These are phyloP conservation scores for Drosophila rellima DNA, from an alignment of 2,888 invertebrate species.

Conservation along the genomic window DNA sequence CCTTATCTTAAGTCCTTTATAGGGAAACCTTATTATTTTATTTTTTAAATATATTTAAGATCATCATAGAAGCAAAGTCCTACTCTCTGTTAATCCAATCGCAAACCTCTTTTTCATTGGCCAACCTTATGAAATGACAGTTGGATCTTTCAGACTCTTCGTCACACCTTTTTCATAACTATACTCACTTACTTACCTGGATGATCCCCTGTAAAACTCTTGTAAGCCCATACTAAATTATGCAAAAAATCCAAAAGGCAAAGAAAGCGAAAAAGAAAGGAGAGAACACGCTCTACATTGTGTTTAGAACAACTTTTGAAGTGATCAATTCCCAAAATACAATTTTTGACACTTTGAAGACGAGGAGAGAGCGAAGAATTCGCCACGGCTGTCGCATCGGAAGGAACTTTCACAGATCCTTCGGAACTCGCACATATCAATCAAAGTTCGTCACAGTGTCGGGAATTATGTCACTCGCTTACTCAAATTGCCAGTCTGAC, in stretches of 20 bases:
- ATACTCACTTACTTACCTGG: slow-evolving; percentile 11
- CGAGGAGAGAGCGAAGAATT: slow-evolving; percentile 56
- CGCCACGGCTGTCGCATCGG: slow-evolving; percentile 67
- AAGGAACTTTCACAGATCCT: slow-evolving; percentile 66
- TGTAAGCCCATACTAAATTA: slow-evolving; percentile 72
- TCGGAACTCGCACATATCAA: slow-evolving; percentile 75
- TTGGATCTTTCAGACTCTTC: slow-evolving; percentile 5
- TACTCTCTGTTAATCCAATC: background rate
- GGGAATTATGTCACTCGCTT: slow-evolving; percentile 84
- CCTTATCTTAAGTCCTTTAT: background rate
- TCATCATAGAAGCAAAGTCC: background rate
- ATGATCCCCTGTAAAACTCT: slow-evolving; percentile 66
- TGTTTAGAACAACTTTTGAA: slow-evolving; percentile 53
- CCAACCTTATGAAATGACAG: slow-evolving; percentile 8
- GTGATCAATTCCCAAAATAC: slow-evolving; percentile 71
- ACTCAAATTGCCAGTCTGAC: slow-evolving; percentile 82
- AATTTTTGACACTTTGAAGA: slow-evolving; percentile 67
- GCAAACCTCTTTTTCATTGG: background rate
- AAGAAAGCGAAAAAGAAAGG: slow-evolving; percentile 16
- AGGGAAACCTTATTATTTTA: background rate
- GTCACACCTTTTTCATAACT: slow-evolving; percentile 24
- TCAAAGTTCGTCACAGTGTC: slow-evolving; percentile 84
- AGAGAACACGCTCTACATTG: slow-evolving; percentile 60
- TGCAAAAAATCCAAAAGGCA: slow-evolving; percentile 56
- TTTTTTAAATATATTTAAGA: background rate